Percentiles rank a stretch among this genome's conserved stretches.
These are phyloP conservation scores for Hestina assimilis DNA, from an alignment of 1,140 invertebrate genomes.

Conservation along the genomic window DNA sequence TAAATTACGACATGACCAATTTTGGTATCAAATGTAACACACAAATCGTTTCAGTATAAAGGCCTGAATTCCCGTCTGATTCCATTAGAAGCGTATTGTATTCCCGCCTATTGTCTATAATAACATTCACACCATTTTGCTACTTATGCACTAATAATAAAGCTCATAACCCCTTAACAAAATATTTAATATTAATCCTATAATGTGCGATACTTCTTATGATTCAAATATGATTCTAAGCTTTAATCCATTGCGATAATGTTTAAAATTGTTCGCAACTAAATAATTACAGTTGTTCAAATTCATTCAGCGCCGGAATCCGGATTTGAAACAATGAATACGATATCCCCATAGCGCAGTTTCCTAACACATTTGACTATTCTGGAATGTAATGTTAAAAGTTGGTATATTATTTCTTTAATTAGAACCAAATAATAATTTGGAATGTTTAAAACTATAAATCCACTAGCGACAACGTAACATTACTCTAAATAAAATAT, in stretches of 20 bases:
- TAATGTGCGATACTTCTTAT: not conserved
- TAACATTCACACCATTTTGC: not conserved
- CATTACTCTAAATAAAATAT: not conserved
- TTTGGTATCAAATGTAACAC: not conserved
- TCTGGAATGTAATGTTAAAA: not conserved
- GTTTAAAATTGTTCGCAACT: not conserved
- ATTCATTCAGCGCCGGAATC: slow-evolving; percentile 1
- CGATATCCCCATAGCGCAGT: not conserved
- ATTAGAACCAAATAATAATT: too few species aligned
- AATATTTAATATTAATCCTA: not conserved
- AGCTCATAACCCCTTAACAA: not conserved
- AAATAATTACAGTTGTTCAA: not conserved
- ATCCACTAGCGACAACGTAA: not conserved
- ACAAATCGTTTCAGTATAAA: slow-evolving; percentile 7
- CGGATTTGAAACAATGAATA: slow-evolving; percentile 8
- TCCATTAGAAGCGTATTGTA: slow-evolving; percentile 15
- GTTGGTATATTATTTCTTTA: too few species aligned
- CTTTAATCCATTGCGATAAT: not conserved
- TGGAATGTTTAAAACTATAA: too few species aligned
- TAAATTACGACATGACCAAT: not conserved
- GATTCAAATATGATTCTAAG: not conserved
- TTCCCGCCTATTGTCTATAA: slow-evolving; percentile 2
- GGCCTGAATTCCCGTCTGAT: slow-evolving; percentile 8
- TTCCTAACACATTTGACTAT: not conserved
- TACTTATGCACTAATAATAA: not conserved